These are phyloP conservation scores for Notarius lentiginosus DNA, from an alignment of 2,113 vertebrate species.

Conservation along the genomic window DNA sequence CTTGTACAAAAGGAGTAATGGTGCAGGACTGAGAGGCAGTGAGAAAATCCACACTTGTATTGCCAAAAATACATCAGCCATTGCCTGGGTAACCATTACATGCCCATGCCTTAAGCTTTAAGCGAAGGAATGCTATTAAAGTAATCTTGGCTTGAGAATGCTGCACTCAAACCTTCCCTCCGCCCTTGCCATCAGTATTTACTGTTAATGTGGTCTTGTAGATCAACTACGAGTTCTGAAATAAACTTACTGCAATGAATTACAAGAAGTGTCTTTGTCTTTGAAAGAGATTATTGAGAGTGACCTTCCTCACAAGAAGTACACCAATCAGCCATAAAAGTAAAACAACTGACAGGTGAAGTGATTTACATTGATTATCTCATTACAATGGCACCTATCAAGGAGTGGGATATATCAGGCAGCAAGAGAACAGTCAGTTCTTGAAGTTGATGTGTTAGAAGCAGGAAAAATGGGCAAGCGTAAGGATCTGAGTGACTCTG, in stretches of 20 bases:
- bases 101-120: slow-evolving; percentile 28
- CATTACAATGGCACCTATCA: too few species aligned
- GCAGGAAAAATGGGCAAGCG: too few species aligned
- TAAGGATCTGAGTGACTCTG: too few species aligned
- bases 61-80: slow-evolving; percentile 58
- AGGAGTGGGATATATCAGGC: too few species aligned
- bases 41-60: slow-evolving; percentile 61
- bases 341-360: too few species aligned
- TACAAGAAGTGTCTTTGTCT: not conserved
- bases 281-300: not conserved
- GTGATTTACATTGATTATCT: too few species aligned
- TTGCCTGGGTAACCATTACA: slow-evolving; percentile 60
- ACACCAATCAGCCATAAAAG: too few species aligned
- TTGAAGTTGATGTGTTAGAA: too few species aligned
- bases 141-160: slow-evolving; percentile 4
- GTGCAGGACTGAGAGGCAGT: slow-evolving; percentile 57
- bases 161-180: slow-evolving; percentile 8
- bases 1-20: slow-evolving; percentile 64
- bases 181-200: not conserved
- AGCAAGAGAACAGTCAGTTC: too few species aligned
- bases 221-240: slow-evolving; percentile 12
- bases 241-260: not conserved
- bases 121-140: slow-evolving; percentile 21
- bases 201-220: not conserved
- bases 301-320: not conserved